Conservation (phyloP, 92 coral and sea anemone species). For the Galaxea fascicularis region DNA sequence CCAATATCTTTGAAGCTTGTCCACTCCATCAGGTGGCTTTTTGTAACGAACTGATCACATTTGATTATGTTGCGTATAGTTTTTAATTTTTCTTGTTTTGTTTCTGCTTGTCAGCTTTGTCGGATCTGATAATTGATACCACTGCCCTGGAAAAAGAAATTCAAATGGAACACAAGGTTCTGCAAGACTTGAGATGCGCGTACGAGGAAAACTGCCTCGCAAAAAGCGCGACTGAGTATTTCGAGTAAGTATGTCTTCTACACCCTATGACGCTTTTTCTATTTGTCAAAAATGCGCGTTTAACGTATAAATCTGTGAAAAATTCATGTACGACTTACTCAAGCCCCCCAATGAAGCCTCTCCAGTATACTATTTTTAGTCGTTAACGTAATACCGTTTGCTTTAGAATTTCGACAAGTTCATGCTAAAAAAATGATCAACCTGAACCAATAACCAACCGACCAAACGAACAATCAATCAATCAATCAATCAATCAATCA, state of each 20-base stretch:
- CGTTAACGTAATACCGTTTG: no score
- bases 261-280: not conserved
- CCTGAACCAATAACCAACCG: no score
- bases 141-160: slow-evolving; percentile 56
- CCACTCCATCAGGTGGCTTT: no score
- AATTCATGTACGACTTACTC: not conserved
- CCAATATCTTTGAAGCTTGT: no score
- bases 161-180: slow-evolving; percentile 36
- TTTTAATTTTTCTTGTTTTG: not conserved
- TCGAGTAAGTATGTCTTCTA: not conserved
- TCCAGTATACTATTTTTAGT: no score
- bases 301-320: not conserved
- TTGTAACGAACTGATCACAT: no score
- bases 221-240: slow-evolving; percentile 51
- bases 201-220: slow-evolving; percentile 90
- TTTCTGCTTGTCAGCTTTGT: slow-evolving; percentile 29
- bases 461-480: no score
- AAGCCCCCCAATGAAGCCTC: no score
- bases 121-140: slow-evolving; percentile 82
- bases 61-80: not conserved
- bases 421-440: no score
- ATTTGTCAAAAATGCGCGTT: no score
- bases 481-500: no score
- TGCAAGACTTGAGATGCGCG: slow-evolving; percentile 73
- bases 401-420: no score